Conservation (phyloP, 2,888 invertebrate species). For the Drosophila subsilvestris region DNA sequence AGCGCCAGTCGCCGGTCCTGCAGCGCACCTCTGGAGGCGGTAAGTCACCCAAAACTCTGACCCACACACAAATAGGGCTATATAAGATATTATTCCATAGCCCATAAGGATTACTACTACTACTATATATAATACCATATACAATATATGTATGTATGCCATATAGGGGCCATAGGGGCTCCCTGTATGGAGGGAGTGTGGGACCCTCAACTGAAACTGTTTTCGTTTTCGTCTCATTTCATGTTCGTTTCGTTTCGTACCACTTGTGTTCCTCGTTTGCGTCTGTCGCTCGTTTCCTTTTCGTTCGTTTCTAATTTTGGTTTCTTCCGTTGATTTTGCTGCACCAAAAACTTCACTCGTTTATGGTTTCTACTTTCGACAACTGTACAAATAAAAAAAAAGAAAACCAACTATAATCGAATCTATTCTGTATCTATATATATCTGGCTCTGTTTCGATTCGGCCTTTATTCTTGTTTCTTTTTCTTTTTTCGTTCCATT, state of each 20-base stretch:
- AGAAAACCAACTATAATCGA: constrained; percentile 5
- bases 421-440: constrained; percentile 1
- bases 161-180: not conserved
- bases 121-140: not conserved
- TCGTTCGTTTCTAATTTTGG: constrained; percentile 16
- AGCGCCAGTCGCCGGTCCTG: constrained; percentile 86
- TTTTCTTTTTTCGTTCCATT: constrained; percentile 26
- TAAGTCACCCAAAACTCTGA: constrained; percentile 68
- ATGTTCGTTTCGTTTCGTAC: constrained; percentile 22
- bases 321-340: constrained; percentile 41
- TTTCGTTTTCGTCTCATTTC: constrained; percentile 42
- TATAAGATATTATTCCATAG: not conserved
- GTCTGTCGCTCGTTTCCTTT: not conserved
- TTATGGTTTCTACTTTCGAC: constrained; percentile 26
- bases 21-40: constrained; percentile 84
- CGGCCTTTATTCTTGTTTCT: not conserved
- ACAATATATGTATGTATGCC: too few relatives aligned
- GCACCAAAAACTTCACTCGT: constrained; percentile 62
- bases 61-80: not conserved
- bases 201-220: constrained; percentile 12
- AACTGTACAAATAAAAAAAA: constrained; percentile 13
- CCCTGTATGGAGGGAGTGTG: not conserved
- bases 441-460: not conserved
- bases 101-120: not conserved
- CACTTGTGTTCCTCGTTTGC: constrained; percentile 2